A percentile compares a stretch with the other conserved stretches of the same genome.
phyloP scores from a whole-genome alignment of 1,140 invertebrate genomes.

The Akabosia matsudoensis region DNA sequence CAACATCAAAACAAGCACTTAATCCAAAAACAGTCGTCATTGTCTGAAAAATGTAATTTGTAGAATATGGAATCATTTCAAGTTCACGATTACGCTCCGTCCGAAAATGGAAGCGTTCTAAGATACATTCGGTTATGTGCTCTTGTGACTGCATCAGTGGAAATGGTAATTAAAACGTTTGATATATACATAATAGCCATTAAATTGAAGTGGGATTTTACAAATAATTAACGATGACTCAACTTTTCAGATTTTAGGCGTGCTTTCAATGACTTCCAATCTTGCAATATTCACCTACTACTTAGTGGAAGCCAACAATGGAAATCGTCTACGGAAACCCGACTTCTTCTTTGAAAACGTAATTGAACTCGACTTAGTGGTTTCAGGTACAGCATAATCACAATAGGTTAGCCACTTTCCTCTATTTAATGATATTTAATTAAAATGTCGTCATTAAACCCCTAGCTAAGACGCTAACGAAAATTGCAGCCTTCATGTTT shows the following conservation, averaged over 20 bases:
- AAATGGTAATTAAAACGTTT: not conserved
- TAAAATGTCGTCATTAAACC: no score
- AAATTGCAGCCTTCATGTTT: slow-evolving; percentile 28
- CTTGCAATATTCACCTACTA: slow-evolving; percentile 1
- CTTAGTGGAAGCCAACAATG: not conserved
- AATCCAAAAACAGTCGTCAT: no score
- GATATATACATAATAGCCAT: not conserved
- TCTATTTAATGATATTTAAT: no score
- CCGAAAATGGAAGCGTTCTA: not conserved
- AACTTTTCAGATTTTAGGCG: not conserved
- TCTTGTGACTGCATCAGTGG: not conserved
- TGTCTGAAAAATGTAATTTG: no score
- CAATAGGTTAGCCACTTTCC: no score
- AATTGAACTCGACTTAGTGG: not conserved
- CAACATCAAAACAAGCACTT: no score
- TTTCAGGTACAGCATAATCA: not conserved
- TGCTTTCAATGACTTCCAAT: not conserved
- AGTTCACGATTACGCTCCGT: not conserved
- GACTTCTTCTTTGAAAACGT: not conserved
- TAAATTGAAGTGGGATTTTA: not conserved
- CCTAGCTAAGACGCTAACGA: slow-evolving; percentile 14
- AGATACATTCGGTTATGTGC: not conserved
- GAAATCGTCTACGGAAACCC: not conserved
- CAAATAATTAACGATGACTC: not conserved
- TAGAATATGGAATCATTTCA: no score